phyloP scores from a whole-genome alignment of 2,113 vertebrate species.

The Ptychochromis oligacanthus region DNA sequence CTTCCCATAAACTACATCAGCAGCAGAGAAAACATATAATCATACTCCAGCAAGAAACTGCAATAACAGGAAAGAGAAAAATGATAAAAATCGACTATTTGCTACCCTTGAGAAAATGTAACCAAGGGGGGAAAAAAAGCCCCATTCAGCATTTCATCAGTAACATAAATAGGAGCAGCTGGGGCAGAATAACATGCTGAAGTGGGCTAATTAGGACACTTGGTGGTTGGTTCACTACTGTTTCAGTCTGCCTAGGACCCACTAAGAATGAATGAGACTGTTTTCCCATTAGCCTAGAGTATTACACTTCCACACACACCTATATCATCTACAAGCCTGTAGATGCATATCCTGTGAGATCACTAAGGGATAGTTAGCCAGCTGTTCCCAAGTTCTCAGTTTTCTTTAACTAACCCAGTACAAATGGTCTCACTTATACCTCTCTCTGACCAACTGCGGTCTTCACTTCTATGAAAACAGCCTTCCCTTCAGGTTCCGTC shows the following conservation, averaged over 20 bases:
- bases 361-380: background rate
- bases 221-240: slow-evolving; percentile 57
- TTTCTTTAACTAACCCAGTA: background rate
- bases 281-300: slow-evolving; percentile 32
- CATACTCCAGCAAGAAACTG: slow-evolving; percentile 58
- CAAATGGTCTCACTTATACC: slow-evolving; percentile 22
- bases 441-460: slow-evolving; percentile 16
- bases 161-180: slow-evolving; percentile 71
- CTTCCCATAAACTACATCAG: slow-evolving; percentile 56
- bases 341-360: background rate
- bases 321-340: background rate
- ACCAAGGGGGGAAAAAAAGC: slow-evolving; percentile 13
- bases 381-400: background rate
- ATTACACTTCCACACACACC: slow-evolving; percentile 6
- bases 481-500: slow-evolving; percentile 56
- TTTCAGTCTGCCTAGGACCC: slow-evolving; percentile 51
- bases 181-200: slow-evolving; percentile 65
- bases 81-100: slow-evolving; percentile 70
- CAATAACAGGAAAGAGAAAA: slow-evolving; percentile 71
- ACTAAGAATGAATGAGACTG: slow-evolving; percentile 27
- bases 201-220: slow-evolving; percentile 70
- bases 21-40: slow-evolving; percentile 69
- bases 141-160: slow-evolving; percentile 74
- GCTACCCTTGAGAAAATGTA: slow-evolving; percentile 64
- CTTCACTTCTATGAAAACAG: slow-evolving; percentile 53